Base-by-base conservation (phyloP, 2,888 invertebrate genomes). In the Geophilus truncorum region DNA sequence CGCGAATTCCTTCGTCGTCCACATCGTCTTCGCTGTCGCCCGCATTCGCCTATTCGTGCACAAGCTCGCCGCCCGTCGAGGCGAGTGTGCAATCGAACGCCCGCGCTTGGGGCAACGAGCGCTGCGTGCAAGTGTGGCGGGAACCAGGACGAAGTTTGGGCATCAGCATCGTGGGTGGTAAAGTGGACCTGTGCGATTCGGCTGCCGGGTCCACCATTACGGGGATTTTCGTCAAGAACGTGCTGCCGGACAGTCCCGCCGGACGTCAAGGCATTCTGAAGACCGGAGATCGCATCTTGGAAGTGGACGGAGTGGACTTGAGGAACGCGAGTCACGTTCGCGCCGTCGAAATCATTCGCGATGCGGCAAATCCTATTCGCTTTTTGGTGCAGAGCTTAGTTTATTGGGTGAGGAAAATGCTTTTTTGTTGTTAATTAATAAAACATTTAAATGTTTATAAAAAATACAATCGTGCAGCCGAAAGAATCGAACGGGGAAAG, bases 151-250 rank as follows among this genome's bases (percentile, higher is more conserved):
- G 93, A 83, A 95, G 96, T 80, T 91, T 98, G 28, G 98, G 98
- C 9, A 97, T 99, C 86, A 96, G 96, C 88, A 98, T 99, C 84
- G 97, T 99, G 40, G 96, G 98, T 81, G 96, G 97, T 85, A 95
- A 95, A 91, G 94, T 95, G 86, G 93, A 95, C 85, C 89, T 94
- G 84, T 92, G 92, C 84, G 90, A 92, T 81, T 90, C 90, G 77
- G 89, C 90, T 82, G 90, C 92, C 80, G 92, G 93, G 80, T 91
- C 90, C 82, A 90, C 90, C 78, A 91, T 97, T 83, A 93, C 96
- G 81, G 98, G 98, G 6, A 98, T 99, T 86, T 99, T 99, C 87
- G 96, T 99, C 86, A 98, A 98, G 88, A 96, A 96, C 85, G 97
- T 99, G 0, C 92, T 97, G 15, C 92, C 95, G 0, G 93, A 95